A percentile compares a stretch with the other conserved stretches of the same genome.
Conservation (phyloP, 2,888 invertebrate genomes). For the Ectemnius cavifrons region DNA sequence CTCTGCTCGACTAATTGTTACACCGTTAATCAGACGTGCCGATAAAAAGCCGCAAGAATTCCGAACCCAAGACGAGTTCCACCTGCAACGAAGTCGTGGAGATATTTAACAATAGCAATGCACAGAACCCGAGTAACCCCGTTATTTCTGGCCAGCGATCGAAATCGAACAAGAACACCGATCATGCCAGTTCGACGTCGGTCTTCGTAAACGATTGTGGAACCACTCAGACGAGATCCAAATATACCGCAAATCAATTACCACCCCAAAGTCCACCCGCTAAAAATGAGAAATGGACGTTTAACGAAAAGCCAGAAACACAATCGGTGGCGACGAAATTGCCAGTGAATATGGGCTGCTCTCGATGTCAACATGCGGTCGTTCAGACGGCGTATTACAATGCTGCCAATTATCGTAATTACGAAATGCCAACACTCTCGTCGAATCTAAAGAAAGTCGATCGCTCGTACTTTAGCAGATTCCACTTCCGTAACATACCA, state of each 20-base stretch:
- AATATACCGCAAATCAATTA: neutral
- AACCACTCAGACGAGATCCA: slow-evolving; percentile 6
- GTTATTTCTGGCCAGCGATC: slow-evolving; percentile 61
- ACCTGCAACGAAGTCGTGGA: slow-evolving; percentile 64
- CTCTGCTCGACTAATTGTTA: too few species aligned
- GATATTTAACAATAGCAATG: slow-evolving; percentile 68
- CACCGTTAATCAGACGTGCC: too few species aligned
- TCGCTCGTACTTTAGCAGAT: slow-evolving; percentile 79
- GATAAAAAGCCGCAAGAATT: too few species aligned
- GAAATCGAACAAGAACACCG: slow-evolving; percentile 40
- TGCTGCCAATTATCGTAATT: slow-evolving; percentile 69
- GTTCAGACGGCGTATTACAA: slow-evolving; percentile 47
- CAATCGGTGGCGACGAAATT: neutral
- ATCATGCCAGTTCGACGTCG: slow-evolving; percentile 26
- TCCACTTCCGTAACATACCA: slow-evolving; percentile 80
- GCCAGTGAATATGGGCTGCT: slow-evolving; percentile 20
- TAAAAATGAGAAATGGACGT: too few species aligned
- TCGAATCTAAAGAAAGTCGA: slow-evolving; percentile 83
- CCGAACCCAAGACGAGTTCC: too few species aligned
- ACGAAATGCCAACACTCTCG: slow-evolving; percentile 84
- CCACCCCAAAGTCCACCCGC: too few species aligned
- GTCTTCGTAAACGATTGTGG: slow-evolving; percentile 9
- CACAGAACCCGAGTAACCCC: slow-evolving; percentile 65
- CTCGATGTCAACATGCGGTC: slow-evolving; percentile 24
- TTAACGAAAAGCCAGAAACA: slow-evolving; percentile 5